Base-by-base conservation (phyloP, 2,888 invertebrate species). In the Cosmia trapezina region DNA sequence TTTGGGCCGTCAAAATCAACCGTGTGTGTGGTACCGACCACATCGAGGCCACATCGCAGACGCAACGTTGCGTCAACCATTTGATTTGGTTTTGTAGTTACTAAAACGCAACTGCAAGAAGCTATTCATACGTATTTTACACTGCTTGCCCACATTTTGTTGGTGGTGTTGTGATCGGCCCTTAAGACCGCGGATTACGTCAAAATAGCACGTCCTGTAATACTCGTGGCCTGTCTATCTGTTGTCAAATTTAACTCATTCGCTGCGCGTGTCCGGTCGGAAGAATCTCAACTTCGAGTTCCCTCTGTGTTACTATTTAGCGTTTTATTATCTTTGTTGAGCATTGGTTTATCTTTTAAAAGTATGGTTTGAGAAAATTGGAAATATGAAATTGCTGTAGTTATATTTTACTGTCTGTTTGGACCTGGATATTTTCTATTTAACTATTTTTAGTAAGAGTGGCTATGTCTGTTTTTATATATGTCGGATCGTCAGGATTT, bases 161-260 rank as follows among this genome's bases (percentile, higher is more conserved):
- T 4, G 37, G 37, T 37, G 37, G 37, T 5, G 19, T 17, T 51
- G 17, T 68, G 33, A 66, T 28, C n/a, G 11, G 14, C 28, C 37
- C n/a, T 7, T 37, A 73, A 47, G 45, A 61, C 6, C 57, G 47
- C 41, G 45, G 45, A 56, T 62, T 45, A 57, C 53, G 53, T 70
- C 61, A 67, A 73, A 80, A 81, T 78, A 78, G 53, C 56, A 49
- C 22, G 33, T 51, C 33, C 67, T 41, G 33, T 61, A 80, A 80
- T 70, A 78, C 49, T 57, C 45, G n/a, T 28, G 56, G 41, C 14
- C 62, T 37, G 83, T 83, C 83, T 64, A 37, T 81, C 70, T 57
- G 57, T 22, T 81, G 81, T 71, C 83, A 73, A 80, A 82, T 82
- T 79, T 79, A 80, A 61, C 66, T 70, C 68, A 74, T 61, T 57